A percentile compares a stretch with the other conserved stretches of the same genome.
Evolutionary conservation across 2,888 invertebrate species (phyloP).

Genomic region (Himalopsyche anomala): DNA sequence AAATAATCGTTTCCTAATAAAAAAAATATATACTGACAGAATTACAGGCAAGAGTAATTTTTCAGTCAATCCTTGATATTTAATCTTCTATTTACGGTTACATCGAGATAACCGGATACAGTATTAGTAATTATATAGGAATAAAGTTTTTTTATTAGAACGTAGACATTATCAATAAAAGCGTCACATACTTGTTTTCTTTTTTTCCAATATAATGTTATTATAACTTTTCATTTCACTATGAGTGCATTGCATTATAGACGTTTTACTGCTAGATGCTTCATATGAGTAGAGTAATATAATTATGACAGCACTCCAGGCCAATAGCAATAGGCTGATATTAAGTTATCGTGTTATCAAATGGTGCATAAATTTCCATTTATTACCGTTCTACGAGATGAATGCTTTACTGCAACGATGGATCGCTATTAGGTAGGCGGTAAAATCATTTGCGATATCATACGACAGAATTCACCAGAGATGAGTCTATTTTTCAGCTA

Average conservation of each 20-base stretch:
- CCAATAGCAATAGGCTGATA: conserved; percentile 30
- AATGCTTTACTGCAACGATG: conserved; percentile 9
- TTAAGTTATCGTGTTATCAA: conserved; percentile 31
- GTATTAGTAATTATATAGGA: too few species aligned
- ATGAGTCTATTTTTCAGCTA: too few species aligned
- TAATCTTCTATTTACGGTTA: too few species aligned
- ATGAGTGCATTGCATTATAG: neutral
- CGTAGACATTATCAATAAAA: too few species aligned
- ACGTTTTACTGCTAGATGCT: neutral
- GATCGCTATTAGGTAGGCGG: conserved; percentile 26
- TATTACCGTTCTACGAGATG: conserved; percentile 1
- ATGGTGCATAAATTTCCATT: conserved; percentile 41
- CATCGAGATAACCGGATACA: too few species aligned
- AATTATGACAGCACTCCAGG: neutral
- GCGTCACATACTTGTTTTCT: too few species aligned
- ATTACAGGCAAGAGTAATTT: too few species aligned
- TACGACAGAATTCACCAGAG: neutral
- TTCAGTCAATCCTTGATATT: too few species aligned
- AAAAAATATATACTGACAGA: too few species aligned
- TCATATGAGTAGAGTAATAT: neutral
- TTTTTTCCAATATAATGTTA: too few species aligned
- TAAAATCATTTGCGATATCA: conserved; percentile 8
- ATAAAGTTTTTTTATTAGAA: too few species aligned
- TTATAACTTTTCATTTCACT: neutral
- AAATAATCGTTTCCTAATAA: too few species aligned